Evolutionary conservation across 2,797 vertebrate genomes (phyloP).

Genomic region (Chrosomus eos): DNA sequence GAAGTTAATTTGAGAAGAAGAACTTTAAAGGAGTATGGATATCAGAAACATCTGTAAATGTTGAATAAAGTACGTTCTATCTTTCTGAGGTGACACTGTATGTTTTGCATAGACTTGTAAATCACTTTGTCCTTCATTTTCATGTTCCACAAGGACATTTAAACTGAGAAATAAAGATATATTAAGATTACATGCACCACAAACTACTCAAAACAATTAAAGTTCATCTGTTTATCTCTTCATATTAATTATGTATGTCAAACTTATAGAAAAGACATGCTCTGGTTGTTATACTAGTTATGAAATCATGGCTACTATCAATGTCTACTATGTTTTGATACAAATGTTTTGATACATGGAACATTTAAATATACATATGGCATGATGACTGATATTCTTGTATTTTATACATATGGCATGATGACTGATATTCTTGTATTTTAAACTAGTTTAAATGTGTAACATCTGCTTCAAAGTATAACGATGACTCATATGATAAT

Average conservation of each 20-base stretch:
- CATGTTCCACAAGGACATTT: neutral
- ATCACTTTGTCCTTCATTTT: neutral
- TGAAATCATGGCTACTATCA: neutral
- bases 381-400: neutral
- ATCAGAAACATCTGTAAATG: neutral
- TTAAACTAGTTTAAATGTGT: neutral
- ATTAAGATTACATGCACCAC: neutral
- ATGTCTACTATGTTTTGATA: neutral
- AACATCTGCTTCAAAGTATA: neutral
- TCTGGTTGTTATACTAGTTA: neutral
- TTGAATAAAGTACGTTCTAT: too few species aligned
- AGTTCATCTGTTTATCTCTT: neutral
- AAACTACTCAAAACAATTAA: neutral
- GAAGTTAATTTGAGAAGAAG: neutral
- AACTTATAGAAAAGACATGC: neutral
- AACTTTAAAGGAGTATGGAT: neutral
- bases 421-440: neutral
- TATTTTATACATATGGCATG: neutral
- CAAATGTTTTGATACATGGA: too few species aligned
- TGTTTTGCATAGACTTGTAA: neutral
- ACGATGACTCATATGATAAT: neutral
- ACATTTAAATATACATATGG: neutral
- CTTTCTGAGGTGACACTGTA: too few species aligned
- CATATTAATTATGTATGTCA: neutral
- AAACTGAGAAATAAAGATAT: neutral